Evolutionary conservation across 2,888 invertebrate species (phyloP).

Genomic region (Zootermopsis nevadensis): DNA sequence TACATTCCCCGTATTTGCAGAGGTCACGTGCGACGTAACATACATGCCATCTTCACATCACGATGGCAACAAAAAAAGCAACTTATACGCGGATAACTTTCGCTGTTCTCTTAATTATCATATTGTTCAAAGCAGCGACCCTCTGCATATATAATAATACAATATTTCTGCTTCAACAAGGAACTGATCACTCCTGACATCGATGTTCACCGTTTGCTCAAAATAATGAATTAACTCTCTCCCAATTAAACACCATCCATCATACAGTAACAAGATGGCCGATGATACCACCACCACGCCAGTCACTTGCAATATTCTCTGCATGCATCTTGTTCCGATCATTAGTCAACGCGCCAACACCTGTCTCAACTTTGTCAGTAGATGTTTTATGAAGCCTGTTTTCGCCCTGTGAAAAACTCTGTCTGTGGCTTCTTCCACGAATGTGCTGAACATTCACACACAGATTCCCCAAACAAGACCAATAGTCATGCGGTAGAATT

Average conservation of each 20-base stretch:
- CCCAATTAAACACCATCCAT: constrained; percentile 35
- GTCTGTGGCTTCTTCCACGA: too few species aligned
- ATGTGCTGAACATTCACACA: too few species aligned
- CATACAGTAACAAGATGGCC: background rate
- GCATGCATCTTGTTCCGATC: too few species aligned
- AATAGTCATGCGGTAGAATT: too few species aligned
- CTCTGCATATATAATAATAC: background rate
- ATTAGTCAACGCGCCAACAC: background rate
- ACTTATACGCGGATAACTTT: background rate
- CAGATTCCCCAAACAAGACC: too few species aligned
- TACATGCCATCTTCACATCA: too few species aligned
- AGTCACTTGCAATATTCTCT: background rate
- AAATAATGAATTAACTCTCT: constrained; percentile 33
- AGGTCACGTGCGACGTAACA: too few species aligned
- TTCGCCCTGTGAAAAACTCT: too few species aligned
- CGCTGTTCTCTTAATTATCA: background rate
- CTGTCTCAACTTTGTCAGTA: too few species aligned
- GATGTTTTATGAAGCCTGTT: too few species aligned
- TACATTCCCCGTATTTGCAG: too few species aligned
- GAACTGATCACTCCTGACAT: background rate
- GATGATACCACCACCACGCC: background rate
- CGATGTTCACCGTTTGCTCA: background rate
- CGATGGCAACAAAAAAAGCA: too few species aligned
- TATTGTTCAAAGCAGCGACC: background rate
- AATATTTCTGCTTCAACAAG: background rate